Conservation (phyloP, 2,888 invertebrate genomes). For the Ctenicera cuprea region DNA sequence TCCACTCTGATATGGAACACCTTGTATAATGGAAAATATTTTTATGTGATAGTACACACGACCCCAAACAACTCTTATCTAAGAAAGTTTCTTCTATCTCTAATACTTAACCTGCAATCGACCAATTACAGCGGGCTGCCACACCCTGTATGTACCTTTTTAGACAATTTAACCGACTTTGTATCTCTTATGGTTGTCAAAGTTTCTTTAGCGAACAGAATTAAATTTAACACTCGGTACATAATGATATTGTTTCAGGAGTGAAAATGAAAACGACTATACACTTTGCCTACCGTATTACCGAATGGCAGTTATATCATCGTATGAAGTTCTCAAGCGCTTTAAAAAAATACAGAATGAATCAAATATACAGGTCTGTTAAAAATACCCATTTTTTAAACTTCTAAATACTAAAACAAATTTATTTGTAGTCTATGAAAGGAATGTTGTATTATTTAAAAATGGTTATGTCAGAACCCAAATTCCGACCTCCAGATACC, state of each 20-base stretch:
- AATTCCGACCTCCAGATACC: conserved; percentile 72
- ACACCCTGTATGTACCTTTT: too few species aligned
- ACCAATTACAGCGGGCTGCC: too few species aligned
- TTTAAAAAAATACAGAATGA: conserved; percentile 70
- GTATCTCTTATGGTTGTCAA: too few species aligned
- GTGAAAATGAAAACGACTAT: conserved; percentile 65
- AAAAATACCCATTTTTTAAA: neutral
- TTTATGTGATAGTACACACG: too few species aligned
- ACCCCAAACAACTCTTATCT: too few species aligned
- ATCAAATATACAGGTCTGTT: conserved; percentile 65
- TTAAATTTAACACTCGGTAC: too few species aligned
- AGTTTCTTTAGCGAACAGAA: too few species aligned
- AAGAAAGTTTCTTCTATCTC: too few species aligned
- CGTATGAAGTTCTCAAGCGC: conserved; percentile 72
- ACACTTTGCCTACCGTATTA: conserved; percentile 74
- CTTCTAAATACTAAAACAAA: neutral
- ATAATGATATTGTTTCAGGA: conserved; percentile 56
- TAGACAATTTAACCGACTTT: too few species aligned
- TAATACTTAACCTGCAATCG: too few species aligned
- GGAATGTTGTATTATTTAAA: conserved; percentile 70
- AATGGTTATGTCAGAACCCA: conserved; percentile 69
- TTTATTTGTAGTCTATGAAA: conserved; percentile 64
- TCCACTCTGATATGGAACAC: too few species aligned
- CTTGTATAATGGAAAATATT: too few species aligned
- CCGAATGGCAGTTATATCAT: conserved; percentile 74